Conservation (phyloP, 2,888 invertebrate species). For the Tiliacea aurago region DNA sequence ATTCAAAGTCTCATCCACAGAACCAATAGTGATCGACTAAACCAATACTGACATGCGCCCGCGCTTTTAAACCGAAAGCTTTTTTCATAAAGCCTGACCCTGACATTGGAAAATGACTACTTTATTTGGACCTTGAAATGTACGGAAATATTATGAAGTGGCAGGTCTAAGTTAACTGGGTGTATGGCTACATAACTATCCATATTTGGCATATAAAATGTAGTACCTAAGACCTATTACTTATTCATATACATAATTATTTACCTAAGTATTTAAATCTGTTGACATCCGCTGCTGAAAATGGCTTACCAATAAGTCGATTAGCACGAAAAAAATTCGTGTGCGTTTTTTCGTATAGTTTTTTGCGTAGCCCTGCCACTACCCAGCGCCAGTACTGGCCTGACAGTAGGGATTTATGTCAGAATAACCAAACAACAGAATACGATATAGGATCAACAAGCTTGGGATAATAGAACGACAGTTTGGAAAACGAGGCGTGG, state of each 20-base stretch:
- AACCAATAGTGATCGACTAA: constrained; percentile 72
- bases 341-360: too few species aligned
- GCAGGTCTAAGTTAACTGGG: constrained; percentile 47
- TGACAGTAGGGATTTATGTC: neutral
- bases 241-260: neutral
- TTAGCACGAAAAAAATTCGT: neutral
- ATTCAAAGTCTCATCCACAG: constrained; percentile 66
- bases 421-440: neutral
- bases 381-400: too few species aligned
- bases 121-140: constrained; percentile 54
- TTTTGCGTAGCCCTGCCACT: too few species aligned
- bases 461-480: too few species aligned
- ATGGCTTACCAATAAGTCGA: neutral
- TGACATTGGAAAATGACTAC: constrained; percentile 73
- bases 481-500: neutral
- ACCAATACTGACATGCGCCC: constrained; percentile 69
- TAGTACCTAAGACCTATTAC: neutral
- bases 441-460: neutral
- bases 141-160: constrained; percentile 23
- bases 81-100: constrained; percentile 70
- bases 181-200: constrained; percentile 20
- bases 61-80: constrained; percentile 72
- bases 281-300: neutral
- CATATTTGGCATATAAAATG: constrained; percentile 21
- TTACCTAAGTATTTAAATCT: neutral